Evolutionary conservation across 2,113 vertebrate species (phyloP).

Genomic region (Podocnemis expansa): DNA sequence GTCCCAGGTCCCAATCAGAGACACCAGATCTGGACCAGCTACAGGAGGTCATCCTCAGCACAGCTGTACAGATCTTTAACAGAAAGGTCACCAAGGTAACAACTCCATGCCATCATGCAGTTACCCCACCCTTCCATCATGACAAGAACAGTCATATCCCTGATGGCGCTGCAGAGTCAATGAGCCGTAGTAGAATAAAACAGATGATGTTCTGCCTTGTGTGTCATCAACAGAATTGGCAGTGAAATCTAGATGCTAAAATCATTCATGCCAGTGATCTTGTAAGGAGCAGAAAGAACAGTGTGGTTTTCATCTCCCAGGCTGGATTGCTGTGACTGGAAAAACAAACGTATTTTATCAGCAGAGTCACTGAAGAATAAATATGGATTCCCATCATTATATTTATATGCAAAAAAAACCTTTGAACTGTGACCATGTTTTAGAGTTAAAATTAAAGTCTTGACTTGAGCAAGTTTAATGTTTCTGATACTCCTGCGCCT

Average conservation of each 20-base stretch:
- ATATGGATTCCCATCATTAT: background rate
- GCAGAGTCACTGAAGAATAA: background rate
- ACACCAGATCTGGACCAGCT: background rate
- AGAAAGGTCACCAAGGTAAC: background rate
- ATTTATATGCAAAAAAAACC: background rate
- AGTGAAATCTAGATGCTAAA: background rate
- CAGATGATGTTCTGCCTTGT: accelerated
- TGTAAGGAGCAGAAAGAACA: background rate
- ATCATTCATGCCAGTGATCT: background rate
- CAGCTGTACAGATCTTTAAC: background rate
- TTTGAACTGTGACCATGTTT: background rate
- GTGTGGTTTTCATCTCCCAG: background rate
- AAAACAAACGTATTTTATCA: background rate
- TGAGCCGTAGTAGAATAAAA: accelerated
- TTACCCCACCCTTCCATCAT: background rate
- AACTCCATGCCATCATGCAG: background rate
- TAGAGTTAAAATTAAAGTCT: background rate
- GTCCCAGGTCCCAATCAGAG: background rate
- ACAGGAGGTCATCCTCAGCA: background rate
- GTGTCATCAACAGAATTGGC: background rate
- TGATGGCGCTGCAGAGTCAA: background rate
- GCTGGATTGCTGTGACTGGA: background rate
- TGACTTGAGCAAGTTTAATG: background rate
- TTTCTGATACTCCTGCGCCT: background rate
- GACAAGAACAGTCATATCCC: background rate